Base-by-base conservation (phyloP, 2,113 vertebrate genomes). In the Oryzias woworae region DNA sequence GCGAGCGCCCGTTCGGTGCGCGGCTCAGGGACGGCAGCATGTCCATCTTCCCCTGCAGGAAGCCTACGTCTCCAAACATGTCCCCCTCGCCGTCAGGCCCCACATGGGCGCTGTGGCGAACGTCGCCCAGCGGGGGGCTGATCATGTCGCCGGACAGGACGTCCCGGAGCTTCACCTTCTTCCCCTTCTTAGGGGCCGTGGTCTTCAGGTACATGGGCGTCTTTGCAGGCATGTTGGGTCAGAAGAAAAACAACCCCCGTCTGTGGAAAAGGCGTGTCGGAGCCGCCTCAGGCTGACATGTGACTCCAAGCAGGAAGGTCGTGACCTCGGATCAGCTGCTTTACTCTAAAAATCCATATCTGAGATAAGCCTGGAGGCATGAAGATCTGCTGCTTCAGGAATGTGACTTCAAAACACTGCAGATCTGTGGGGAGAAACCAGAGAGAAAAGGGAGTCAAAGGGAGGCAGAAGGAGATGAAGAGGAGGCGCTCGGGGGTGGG, bases 41-140 rank as follows among this genome's bases (percentile, higher is more conserved):
- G 76, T 90, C 85, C 69, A 92, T 87, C 77, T 91, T 92, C 0
- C 92, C 94, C 81, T 88, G 90, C 17, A 94, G 86, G 78, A 95
- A 94, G 17, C 86, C 87, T 61, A 94, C 89, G 13, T 94, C 93
- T 3, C 93, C 94, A 7, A 95, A 95, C 93, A 93, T 94, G 85
- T 92, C 93, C 0, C 81, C 82, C 61, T 91, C 75, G 0, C 93
- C 93, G 0, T 90, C 88, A 0, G 83, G 87, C 14, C 94, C 94
- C 43, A 94, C 91, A 4, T 94, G 93, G 15, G 93, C 92, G 1
- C 92, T 93, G 89, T 95, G 94, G 6, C 91, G 91, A 1, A 95
- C 86, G 22, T 94, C 93, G 0, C 94, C 94, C 57, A 94, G 78
- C 0, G 94, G 93, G 0, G 93, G 92, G 79, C 94, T 95, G 78